Base-by-base conservation (phyloP, 23 tunicate species). In the Clavelina lepadiformis region DNA sequence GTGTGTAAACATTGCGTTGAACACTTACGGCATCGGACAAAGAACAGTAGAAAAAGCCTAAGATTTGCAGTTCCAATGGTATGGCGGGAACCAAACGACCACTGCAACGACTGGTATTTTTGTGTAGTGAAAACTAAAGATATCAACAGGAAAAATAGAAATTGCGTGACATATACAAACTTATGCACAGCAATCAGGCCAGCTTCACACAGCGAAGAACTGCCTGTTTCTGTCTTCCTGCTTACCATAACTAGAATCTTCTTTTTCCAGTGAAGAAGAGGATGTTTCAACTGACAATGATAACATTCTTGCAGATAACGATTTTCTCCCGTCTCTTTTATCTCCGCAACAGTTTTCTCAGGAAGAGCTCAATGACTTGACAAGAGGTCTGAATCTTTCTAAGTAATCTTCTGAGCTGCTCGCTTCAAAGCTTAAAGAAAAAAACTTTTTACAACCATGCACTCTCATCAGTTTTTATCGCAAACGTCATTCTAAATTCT, bases 191-290 rank as follows among this genome's bases (percentile, higher is more conserved):
- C 11, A 7, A 8, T 52, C 20, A 5, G 58, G 20, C 58, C 20
- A 20, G 58, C 24, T 52, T 19, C 20, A 7, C 58, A 52, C 20
- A 20, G n/a, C 24, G 20, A 52, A 52, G 58, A 52, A 52, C 5
- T 52, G 11, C 20, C 58, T 5, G n/a, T 19, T 6, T 28, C 58
- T 20, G 20, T 19, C 21, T 52, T 52, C n/a, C n/a, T n/a, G n/a
- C n/a, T n/a, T n/a, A n/a, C n/a, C n/a, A n/a, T n/a, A n/a, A n/a
- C n/a, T n/a, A n/a, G n/a, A n/a, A n/a, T n/a, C n/a, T n/a, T 53
- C 23, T 53, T n/a, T 53, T 53, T 53, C 59, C 59, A 53, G 59
- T 53, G 59, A 53, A 53, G 59, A 53, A 27, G 59, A 53, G 59
- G 59, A 53, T n/a, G 22, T 53, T 53, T 53, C 21, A 53, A 53